Evolutionary conservation across 1,140 invertebrate genomes (phyloP).

Genomic region (Heliothis subflexa): DNA sequence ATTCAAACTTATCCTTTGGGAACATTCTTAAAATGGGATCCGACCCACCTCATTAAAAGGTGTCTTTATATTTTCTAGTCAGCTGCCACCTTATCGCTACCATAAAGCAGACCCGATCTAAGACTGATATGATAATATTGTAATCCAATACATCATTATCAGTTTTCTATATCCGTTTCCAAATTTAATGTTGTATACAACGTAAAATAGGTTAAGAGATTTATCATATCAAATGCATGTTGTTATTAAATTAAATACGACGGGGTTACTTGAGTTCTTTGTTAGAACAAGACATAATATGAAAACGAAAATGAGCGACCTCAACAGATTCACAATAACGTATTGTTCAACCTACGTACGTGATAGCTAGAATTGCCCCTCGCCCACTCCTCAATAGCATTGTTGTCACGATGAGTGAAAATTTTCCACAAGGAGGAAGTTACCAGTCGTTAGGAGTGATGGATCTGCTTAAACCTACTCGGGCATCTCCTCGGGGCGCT

Average conservation of each 20-base stretch:
- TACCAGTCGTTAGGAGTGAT: conserved; percentile 60
- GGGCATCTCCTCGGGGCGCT: conserved; percentile 58
- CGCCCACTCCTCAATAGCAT: conserved; percentile 49
- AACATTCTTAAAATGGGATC: conserved; percentile 70
- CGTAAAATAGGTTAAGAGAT: conserved; percentile 46
- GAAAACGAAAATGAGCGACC: conserved; percentile 43
- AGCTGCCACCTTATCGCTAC: conserved; percentile 76
- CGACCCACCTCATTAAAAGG: conserved; percentile 74
- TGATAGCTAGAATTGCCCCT: conserved; percentile 24
- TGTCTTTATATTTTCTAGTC: conserved; percentile 73
- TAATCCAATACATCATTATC: conserved; percentile 79
- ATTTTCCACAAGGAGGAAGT: conserved; percentile 56
- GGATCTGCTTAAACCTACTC: conserved; percentile 55
- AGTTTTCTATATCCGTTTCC: conserved; percentile 62
- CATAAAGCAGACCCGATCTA: conserved; percentile 76
- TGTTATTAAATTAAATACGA: conserved; percentile 9
- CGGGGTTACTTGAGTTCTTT: too few species aligned
- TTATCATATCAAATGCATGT: background rate
- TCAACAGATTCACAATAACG: conserved; percentile 53
- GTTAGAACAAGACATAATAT: conserved; percentile 13
- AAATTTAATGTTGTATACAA: conserved; percentile 52
- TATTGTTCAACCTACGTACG: conserved; percentile 54
- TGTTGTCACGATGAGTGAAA: conserved; percentile 55
- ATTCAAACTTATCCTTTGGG: conserved; percentile 57
- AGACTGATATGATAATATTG: conserved; percentile 77